Percentiles rank a stretch among this genome's conserved stretches.
These are phyloP conservation scores for Melospiza georgiana DNA, from an alignment of 2,113 vertebrate genomes.

Conservation along the genomic window DNA sequence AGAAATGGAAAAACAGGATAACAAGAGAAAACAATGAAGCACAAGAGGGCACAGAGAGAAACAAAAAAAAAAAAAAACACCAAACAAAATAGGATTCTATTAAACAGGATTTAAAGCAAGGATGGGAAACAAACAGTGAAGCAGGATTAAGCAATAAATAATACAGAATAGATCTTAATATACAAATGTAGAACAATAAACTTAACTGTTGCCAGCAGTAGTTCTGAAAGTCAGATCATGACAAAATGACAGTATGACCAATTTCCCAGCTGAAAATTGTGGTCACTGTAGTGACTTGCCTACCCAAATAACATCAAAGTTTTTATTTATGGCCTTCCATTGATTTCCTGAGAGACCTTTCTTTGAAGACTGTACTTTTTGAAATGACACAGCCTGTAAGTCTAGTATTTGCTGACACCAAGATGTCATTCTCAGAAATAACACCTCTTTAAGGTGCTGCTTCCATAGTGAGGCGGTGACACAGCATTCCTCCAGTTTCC, in stretches of 20 bases:
- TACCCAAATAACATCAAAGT: neutral
- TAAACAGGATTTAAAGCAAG: neutral
- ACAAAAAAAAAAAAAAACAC: neutral
- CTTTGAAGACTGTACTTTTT: neutral
- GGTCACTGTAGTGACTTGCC: neutral
- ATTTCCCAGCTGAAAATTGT: neutral
- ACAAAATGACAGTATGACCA: neutral
- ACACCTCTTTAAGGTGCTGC: neutral
- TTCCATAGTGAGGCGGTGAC: neutral
- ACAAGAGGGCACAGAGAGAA: neutral
- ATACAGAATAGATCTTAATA: neutral
- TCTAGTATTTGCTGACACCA: constrained; percentile 21
- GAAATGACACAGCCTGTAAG: neutral
- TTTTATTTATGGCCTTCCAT: neutral
- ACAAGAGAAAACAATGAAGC: neutral
- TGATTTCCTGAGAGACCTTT: neutral
- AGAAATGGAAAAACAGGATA: neutral
- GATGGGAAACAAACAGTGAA: neutral
- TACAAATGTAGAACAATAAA: neutral
- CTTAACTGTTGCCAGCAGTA: neutral
- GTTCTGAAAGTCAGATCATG: neutral
- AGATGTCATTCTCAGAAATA: neutral
- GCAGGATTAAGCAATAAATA: neutral
- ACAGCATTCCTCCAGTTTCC: neutral
- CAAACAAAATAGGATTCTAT: neutral